These are phyloP conservation scores for Pristionchus maxplancki DNA, from an alignment of 2,888 invertebrate species.

Conservation along the genomic window DNA sequence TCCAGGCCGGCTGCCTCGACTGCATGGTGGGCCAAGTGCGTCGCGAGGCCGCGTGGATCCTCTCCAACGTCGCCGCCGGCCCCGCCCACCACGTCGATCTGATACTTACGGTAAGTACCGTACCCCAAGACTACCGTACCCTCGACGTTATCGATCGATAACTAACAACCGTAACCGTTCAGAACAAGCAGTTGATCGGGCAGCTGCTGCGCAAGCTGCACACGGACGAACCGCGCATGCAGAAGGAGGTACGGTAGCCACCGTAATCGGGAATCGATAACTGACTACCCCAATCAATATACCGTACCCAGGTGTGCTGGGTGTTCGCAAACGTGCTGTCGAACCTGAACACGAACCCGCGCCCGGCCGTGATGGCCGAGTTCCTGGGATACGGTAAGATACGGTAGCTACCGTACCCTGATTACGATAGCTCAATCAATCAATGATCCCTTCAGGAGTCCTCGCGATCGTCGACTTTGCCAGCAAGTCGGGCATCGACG, in stretches of 20 bases:
- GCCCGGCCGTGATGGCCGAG: background rate
- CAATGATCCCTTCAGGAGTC: background rate
- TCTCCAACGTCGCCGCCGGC: constrained; percentile 50
- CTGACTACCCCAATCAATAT: background rate
- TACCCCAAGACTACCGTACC: background rate
- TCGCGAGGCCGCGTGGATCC: constrained; percentile 50
- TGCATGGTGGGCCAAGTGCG: background rate
- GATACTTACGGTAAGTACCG: background rate
- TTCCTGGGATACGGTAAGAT: constrained; percentile 24
- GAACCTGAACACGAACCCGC: background rate
- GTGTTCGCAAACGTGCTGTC: constrained; percentile 36
- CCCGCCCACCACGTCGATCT: constrained; percentile 44
- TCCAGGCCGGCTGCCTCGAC: background rate
- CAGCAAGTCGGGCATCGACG: background rate
- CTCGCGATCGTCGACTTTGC: background rate
- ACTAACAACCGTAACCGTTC: background rate
- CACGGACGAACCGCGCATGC: background rate
- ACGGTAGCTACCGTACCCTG: background rate
- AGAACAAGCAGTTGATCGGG: background rate
- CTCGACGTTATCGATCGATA: too few relatives aligned
- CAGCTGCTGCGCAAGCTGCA: background rate
- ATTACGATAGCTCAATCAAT: background rate
- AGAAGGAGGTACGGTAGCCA: constrained; percentile 28
- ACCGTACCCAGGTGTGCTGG: constrained; percentile 28
- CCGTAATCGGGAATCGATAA: background rate